phyloP scores from a whole-genome alignment of 2,888 invertebrate species.

The Heterodera filipjevi region DNA sequence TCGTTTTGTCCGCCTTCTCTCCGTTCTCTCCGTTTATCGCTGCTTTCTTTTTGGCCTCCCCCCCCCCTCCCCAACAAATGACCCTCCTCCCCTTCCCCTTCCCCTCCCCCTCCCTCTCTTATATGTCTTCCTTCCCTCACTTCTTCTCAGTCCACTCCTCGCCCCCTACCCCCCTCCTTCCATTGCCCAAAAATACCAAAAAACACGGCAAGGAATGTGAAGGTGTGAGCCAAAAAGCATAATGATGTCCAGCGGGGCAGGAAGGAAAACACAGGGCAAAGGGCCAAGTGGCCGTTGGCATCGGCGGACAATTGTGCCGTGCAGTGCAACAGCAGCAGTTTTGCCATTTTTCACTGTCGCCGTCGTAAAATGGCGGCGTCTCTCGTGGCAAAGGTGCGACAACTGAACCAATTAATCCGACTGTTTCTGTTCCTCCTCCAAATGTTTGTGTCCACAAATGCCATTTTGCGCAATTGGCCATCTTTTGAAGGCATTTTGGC shows the following conservation, averaged over 20 bases:
- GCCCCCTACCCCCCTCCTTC: background rate
- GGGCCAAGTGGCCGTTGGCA: background rate
- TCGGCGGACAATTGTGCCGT: background rate
- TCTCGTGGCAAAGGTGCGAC: background rate
- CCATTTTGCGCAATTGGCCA: conserved; percentile 1
- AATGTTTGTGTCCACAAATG: conserved; percentile 15
- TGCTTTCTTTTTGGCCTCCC: background rate
- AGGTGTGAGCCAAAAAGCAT: background rate
- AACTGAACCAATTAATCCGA: background rate
- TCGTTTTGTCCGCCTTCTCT: background rate
- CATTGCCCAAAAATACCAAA: background rate
- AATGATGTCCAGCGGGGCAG: conserved; percentile 7
- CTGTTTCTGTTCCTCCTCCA: conserved; percentile 1
- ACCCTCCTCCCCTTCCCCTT: background rate
- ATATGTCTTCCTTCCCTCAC: background rate
- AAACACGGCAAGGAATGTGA: background rate
- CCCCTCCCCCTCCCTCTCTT: background rate
- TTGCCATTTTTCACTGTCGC: background rate
- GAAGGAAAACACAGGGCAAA: background rate
- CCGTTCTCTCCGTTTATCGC: background rate
- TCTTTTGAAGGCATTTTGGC: conserved; percentile 10
- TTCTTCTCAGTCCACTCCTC: background rate
- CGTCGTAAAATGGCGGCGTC: conserved; percentile 1
- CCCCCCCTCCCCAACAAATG: background rate
- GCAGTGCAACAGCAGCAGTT: background rate